Conservation (phyloP, 2,113 vertebrate species). For the Apaloderma vittatum region DNA sequence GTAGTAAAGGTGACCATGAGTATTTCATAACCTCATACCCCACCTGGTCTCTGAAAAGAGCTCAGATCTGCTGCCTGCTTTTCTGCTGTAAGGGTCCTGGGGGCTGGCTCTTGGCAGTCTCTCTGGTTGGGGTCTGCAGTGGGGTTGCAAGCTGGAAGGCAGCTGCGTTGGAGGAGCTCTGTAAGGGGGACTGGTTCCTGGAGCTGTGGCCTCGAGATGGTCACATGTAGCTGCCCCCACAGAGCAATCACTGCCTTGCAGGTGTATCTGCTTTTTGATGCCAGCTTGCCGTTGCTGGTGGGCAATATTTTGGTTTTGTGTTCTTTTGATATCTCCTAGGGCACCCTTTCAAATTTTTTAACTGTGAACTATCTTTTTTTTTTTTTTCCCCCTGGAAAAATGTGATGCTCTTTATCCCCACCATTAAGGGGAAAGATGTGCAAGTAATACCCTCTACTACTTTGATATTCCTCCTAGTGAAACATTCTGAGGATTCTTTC, state of each 20-base stretch:
- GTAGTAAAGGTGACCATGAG: not conserved
- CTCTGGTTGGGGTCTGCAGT: not conserved
- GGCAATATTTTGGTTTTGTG: not conserved
- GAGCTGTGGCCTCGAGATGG: fast-evolving
- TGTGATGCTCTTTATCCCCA: not conserved
- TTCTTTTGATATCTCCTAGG: not conserved
- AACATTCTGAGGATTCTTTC: not conserved
- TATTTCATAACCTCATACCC: not conserved
- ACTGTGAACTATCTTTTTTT: not conserved
- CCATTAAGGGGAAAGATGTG: not conserved
- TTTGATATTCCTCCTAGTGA: not conserved
- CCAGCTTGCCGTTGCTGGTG: not conserved
- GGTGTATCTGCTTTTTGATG: not conserved
- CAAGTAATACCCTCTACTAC: not conserved
- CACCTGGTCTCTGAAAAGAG: not conserved
- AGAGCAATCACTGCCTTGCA: fast-evolving
- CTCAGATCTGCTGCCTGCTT: not conserved
- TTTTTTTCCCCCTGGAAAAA: not conserved
- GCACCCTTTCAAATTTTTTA: not conserved
- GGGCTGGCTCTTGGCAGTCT: not conserved
- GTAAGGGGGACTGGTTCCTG: fast-evolving
- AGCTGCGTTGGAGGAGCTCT: not conserved
- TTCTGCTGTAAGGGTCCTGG: not conserved
- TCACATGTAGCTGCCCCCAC: fast-evolving
- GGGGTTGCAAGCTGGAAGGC: not conserved